Percentiles rank a stretch among this genome's conserved stretches.
phyloP scores from a whole-genome alignment of 2,797 vertebrate genomes.

The Halcyon smyrnensis region DNA sequence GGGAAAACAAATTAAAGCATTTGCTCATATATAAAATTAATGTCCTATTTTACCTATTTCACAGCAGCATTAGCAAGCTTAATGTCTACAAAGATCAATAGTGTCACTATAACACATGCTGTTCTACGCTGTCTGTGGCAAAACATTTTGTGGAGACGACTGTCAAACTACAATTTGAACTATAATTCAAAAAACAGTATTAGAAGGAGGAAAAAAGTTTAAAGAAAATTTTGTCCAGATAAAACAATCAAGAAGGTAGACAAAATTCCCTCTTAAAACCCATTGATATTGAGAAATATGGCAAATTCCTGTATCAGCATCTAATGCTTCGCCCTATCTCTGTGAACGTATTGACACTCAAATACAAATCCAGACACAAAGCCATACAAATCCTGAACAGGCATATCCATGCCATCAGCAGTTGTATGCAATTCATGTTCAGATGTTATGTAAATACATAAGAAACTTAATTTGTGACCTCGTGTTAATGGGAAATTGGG shows the following conservation, averaged over 20 bases:
- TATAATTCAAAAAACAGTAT: background rate
- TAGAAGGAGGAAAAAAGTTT: background rate
- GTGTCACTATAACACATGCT: background rate
- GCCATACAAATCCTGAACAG: background rate
- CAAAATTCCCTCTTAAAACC: background rate
- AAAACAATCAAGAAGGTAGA: background rate
- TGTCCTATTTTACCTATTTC: constrained; percentile 39
- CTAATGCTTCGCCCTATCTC: background rate
- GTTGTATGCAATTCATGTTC: background rate
- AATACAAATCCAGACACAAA: background rate
- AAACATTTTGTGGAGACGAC: background rate
- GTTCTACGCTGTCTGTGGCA: background rate
- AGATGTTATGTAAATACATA: background rate
- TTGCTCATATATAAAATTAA: constrained; percentile 7
- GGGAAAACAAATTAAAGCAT: constrained; percentile 2
- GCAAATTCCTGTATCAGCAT: background rate
- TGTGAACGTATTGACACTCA: background rate
- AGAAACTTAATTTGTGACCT: constrained; percentile 36
- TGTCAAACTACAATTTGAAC: background rate
- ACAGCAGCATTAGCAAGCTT: constrained; percentile 67
- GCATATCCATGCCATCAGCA: background rate
- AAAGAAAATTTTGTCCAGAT: background rate
- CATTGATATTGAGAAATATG: background rate
- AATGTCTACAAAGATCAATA: background rate
- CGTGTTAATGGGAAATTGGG: constrained; percentile 11